Conservation (phyloP, 2,797 vertebrate genomes). For the Phoeniculus purpureus region DNA sequence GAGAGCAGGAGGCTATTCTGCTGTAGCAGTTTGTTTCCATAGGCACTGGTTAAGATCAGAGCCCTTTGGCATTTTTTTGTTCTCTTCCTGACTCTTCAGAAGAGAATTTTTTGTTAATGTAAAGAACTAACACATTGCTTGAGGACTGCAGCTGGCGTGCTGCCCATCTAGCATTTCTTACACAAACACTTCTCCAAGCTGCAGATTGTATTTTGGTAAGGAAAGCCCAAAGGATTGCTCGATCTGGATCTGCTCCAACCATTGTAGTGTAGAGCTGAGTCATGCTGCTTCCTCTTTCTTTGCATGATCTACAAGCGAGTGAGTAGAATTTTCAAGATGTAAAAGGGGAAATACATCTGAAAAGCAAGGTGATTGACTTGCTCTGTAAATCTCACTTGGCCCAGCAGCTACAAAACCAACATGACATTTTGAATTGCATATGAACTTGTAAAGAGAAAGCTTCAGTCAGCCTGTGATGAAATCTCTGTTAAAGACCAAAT, state of each 20-base stretch:
- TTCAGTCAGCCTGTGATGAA: background rate
- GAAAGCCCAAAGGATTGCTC: slow-evolving; percentile 55
- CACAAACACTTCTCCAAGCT: slow-evolving; percentile 52
- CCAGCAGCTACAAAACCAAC: slow-evolving; percentile 8
- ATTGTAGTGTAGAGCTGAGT: slow-evolving; percentile 68
- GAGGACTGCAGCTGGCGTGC: slow-evolving; percentile 34
- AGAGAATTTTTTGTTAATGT: background rate
- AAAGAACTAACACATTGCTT: background rate
- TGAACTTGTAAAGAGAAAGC: background rate
- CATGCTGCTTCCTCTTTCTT: slow-evolving; percentile 63
- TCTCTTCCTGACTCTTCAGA: background rate
- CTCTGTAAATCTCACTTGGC: background rate
- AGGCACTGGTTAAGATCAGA: background rate
- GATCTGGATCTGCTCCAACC: slow-evolving; percentile 55
- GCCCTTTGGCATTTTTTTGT: background rate
- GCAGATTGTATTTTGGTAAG: slow-evolving; percentile 57
- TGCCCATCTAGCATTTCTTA: slow-evolving; percentile 43
- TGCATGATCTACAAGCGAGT: slow-evolving; percentile 18
- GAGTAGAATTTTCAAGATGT: slow-evolving; percentile 44
- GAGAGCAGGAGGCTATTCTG: background rate
- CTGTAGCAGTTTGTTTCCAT: background rate
- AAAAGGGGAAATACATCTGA: background rate
- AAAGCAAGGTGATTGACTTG: slow-evolving; percentile 7
- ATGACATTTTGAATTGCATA: background rate
- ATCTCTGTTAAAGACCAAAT: slow-evolving; percentile 1